Conservation (phyloP, 2,113 vertebrate genomes). For the Rousettus leschenaultii region DNA sequence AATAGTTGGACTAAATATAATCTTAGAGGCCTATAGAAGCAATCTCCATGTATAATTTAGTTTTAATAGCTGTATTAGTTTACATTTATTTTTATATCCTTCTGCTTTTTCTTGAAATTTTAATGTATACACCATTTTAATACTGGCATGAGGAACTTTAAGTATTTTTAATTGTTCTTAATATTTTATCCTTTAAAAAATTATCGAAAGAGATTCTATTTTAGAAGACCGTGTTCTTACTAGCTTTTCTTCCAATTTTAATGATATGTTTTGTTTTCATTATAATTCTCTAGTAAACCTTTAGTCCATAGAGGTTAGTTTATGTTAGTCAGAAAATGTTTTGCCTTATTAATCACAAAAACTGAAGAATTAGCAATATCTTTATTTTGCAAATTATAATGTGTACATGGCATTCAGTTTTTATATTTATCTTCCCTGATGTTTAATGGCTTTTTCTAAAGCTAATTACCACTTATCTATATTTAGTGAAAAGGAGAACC, state of each 20-base stretch:
- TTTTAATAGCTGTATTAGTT: background rate
- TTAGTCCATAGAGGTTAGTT: background rate
- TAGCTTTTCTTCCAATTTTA: background rate
- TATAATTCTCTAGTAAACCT: background rate
- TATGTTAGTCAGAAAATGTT: background rate
- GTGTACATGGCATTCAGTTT: background rate
- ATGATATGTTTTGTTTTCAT: background rate
- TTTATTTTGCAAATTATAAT: background rate
- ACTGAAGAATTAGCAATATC: background rate
- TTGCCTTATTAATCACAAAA: background rate
- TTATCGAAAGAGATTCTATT: background rate
- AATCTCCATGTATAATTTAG: background rate
- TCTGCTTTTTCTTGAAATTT: background rate
- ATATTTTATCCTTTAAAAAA: background rate
- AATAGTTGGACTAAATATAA: background rate
- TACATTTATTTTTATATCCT: background rate
- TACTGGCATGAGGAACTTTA: background rate
- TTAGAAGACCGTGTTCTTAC: background rate
- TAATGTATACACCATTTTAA: background rate
- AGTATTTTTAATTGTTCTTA: background rate
- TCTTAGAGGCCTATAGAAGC: background rate
- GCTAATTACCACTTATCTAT: constrained; percentile 79
- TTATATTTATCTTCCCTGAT: background rate
- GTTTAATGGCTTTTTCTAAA: constrained; percentile 76
- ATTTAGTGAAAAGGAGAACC: constrained; percentile 77